A percentile compares a stretch with the other conserved stretches of the same genome.
Evolutionary conservation across 2,113 vertebrate genomes (phyloP).

Genomic region (Elgaria multicarinata): DNA sequence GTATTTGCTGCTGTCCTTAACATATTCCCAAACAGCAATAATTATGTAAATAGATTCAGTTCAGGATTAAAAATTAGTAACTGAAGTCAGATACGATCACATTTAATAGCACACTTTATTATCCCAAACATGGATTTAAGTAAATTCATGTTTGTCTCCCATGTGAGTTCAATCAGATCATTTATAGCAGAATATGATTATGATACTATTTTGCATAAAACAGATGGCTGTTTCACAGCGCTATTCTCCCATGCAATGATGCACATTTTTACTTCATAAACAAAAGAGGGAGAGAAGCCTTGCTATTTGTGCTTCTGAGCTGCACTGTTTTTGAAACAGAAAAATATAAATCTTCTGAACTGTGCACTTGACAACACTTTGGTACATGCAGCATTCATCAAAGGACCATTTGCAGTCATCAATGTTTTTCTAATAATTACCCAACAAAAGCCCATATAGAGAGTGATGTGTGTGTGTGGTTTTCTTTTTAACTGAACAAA

Average conservation of each 20-base stretch:
- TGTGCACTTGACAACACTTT: not conserved
- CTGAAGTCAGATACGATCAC: not conserved
- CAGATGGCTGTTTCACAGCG: not conserved
- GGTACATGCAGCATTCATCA: not conserved
- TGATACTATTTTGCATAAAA: slow-evolving; percentile 2
- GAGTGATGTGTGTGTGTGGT: rapidly evolving
- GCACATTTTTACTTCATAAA: not conserved
- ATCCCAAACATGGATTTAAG: not conserved
- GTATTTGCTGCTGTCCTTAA: not conserved
- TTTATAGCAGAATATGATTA: not conserved
- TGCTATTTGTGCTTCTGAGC: not conserved
- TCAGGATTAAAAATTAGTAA: not conserved
- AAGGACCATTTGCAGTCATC: not conserved
- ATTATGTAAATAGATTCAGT: not conserved
- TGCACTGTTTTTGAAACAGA: not conserved
- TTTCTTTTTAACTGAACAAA: not conserved
- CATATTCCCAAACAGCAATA: not conserved
- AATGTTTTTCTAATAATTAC: not conserved
- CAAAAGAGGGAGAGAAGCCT: not conserved
- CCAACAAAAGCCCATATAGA: not conserved
- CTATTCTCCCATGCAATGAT: not conserved
- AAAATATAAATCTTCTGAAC: not conserved
- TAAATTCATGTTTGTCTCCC: not conserved
- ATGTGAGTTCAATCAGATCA: not conserved
- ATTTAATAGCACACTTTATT: not conserved